These are phyloP conservation scores for Diploscapter pachys DNA, from an alignment of 1,140 invertebrate species.

Conservation along the genomic window DNA sequence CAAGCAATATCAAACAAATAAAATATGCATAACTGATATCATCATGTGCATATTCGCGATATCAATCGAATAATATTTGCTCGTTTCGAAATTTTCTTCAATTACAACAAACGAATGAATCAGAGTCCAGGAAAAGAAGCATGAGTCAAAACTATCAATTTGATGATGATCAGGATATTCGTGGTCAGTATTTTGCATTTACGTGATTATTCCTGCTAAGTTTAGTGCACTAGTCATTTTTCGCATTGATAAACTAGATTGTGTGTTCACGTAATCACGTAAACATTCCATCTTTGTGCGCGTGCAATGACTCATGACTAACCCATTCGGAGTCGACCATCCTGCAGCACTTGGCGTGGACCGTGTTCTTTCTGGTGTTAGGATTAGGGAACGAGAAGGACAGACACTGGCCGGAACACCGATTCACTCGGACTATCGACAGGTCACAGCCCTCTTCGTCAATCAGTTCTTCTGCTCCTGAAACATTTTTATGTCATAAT, in stretches of 20 bases:
- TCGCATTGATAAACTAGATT: not conserved
- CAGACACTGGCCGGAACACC: constrained; percentile 29
- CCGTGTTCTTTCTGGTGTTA: constrained; percentile 18
- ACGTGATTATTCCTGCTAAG: not conserved
- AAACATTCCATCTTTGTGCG: not conserved
- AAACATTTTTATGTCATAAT: not conserved
- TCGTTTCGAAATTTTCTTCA: too few relatives aligned
- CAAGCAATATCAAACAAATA: too few relatives aligned
- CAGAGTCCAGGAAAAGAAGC: not conserved
- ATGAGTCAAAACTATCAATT: not conserved
- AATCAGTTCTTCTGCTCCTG: constrained; percentile 23
- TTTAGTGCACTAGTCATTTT: not conserved
- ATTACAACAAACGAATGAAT: too few relatives aligned
- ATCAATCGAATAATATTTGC: too few relatives aligned
- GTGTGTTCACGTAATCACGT: not conserved
- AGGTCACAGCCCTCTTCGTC: constrained; percentile 32
- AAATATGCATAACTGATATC: too few relatives aligned
- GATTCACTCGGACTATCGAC: constrained; percentile 26
- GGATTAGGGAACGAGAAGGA: constrained; percentile 29
- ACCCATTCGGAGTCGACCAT: constrained; percentile 32
- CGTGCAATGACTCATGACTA: not conserved
- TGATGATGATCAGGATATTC: not conserved
- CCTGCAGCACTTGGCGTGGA: constrained; percentile 23
- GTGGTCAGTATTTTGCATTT: not conserved
- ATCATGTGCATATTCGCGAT: too few relatives aligned